Percentiles rank a stretch among this genome's conserved stretches.
phyloP scores from a whole-genome alignment of 1,140 invertebrate species.

The Drosophila lowei region DNA sequence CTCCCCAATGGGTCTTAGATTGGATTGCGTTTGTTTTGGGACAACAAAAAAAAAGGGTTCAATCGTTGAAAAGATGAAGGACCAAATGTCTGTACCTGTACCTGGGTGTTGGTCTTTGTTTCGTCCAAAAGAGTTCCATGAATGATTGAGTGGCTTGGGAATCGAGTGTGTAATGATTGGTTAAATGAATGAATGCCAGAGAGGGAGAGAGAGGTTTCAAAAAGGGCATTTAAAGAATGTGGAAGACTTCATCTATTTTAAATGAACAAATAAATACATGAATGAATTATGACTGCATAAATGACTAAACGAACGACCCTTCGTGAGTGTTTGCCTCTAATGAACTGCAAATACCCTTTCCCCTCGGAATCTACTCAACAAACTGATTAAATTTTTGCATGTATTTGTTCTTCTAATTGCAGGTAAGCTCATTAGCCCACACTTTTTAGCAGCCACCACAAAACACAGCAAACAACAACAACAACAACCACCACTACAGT shows the following conservation, averaged over 20 bases:
- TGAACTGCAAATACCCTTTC: slow-evolving; percentile 20
- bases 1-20: slow-evolving; percentile 47
- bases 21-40: slow-evolving; percentile 56
- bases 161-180: slow-evolving; percentile 30
- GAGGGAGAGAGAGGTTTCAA: too few relatives aligned
- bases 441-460: slow-evolving; percentile 38
- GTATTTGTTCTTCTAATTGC: slow-evolving; percentile 75
- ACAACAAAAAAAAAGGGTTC: slow-evolving; percentile 70
- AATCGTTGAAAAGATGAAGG: slow-evolving; percentile 67
- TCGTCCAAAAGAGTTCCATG: slow-evolving; percentile 26
- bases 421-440: slow-evolving; percentile 75
- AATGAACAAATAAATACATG: not conserved
- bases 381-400: slow-evolving; percentile 46
- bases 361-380: slow-evolving; percentile 1
- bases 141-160: slow-evolving; percentile 2
- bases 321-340: slow-evolving; percentile 3
- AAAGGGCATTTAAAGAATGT: too few relatives aligned
- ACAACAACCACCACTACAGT: slow-evolving; percentile 20
- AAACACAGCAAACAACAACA: slow-evolving; percentile 19
- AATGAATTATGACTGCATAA: slow-evolving; percentile 17
- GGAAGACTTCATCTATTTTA: too few relatives aligned
- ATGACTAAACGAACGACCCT: slow-evolving; percentile 13
- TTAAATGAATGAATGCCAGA: slow-evolving; percentile 29
- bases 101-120: slow-evolving; percentile 39
- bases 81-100: slow-evolving; percentile 27